A percentile compares a stretch with the other conserved stretches of the same genome.
Conservation (phyloP, 2,888 invertebrate genomes). For the Spicauda simplicius region DNA sequence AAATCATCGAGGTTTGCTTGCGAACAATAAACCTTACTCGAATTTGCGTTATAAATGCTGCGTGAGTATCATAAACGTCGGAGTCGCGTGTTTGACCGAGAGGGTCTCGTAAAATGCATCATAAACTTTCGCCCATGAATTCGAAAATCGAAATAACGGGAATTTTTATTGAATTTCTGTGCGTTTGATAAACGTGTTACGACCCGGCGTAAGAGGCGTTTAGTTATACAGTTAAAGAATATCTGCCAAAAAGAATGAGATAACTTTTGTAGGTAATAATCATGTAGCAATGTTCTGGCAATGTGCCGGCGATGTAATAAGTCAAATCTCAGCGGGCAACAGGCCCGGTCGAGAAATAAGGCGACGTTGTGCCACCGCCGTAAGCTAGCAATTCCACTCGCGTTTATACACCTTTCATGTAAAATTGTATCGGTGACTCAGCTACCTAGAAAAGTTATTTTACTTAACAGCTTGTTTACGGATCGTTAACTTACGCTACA, state of each 20-base stretch:
- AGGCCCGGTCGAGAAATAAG: constrained; percentile 58
- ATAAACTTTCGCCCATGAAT: constrained; percentile 74
- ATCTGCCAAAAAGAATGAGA: constrained; percentile 49
- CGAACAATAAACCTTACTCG: constrained; percentile 55
- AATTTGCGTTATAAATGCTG: constrained; percentile 66
- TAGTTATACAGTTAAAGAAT: constrained; percentile 11
- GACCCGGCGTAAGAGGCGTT: constrained; percentile 29
- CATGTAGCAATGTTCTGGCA: constrained; percentile 63
- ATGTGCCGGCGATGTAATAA: constrained; percentile 66
- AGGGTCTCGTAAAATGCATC: constrained; percentile 76
- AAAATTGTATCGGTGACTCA: constrained; percentile 26
- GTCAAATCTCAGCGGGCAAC: constrained; percentile 66
- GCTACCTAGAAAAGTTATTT: constrained; percentile 8
- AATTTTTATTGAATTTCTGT: constrained; percentile 58
- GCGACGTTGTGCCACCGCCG: constrained; percentile 22
- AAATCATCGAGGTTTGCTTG: constrained; percentile 42
- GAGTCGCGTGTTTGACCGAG: constrained; percentile 78
- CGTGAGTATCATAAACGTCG: constrained; percentile 70
- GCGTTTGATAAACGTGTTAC: constrained; percentile 44
- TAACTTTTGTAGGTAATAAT: constrained; percentile 58
- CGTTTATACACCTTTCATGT: constrained; percentile 30
- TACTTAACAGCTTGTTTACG: neutral
- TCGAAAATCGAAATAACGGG: constrained; percentile 68
- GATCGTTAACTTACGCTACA: constrained; percentile 2
- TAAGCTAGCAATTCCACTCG: constrained; percentile 32